Evolutionary conservation across 2,113 vertebrate species (phyloP).

Genomic region (Sminthopsis crassicaudata): DNA sequence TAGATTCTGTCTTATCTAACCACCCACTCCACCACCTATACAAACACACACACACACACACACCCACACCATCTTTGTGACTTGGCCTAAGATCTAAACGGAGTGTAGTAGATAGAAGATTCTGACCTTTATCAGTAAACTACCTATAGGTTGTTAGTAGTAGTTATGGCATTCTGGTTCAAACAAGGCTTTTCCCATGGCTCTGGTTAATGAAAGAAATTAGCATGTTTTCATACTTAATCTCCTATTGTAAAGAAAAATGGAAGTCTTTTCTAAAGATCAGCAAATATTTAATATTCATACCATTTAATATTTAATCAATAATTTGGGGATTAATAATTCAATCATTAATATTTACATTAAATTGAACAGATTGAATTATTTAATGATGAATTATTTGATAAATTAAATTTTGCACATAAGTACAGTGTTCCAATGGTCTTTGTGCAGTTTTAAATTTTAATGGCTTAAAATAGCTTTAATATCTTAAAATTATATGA

Average conservation of each 20-base stretch:
- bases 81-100: not conserved
- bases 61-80: not conserved
- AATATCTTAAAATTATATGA: not conserved
- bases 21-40: not conserved
- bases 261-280: not conserved
- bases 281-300: not conserved
- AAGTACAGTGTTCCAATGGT: not conserved
- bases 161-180: not conserved
- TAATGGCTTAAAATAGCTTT: not conserved
- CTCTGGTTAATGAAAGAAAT: not conserved
- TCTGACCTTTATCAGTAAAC: not conserved
- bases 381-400: not conserved
- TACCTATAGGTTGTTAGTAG: not conserved
- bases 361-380: not conserved
- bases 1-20: not conserved
- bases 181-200: not conserved
- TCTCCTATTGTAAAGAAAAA: not conserved
- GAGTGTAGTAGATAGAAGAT: not conserved
- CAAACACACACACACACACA: too few relatives aligned
- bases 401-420: not conserved
- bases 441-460: not conserved
- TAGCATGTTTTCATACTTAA: not conserved
- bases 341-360: not conserved
- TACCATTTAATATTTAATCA: not conserved
- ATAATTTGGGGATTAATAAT: not conserved